These are phyloP conservation scores for Iguana delicatissima DNA, from an alignment of 2,797 vertebrate genomes.

Conservation along the genomic window DNA sequence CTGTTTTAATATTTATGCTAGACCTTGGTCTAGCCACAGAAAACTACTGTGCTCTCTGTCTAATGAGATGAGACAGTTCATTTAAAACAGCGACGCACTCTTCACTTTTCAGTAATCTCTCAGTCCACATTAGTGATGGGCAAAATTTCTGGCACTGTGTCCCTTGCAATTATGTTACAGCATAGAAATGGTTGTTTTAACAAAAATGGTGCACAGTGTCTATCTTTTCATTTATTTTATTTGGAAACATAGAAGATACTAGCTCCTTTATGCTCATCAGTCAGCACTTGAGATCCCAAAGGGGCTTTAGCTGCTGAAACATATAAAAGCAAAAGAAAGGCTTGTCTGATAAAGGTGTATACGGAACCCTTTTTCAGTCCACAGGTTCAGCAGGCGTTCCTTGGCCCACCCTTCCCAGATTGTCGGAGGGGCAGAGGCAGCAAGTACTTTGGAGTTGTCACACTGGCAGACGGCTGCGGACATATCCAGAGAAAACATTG, in stretches of 20 bases:
- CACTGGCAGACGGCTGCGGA: too few relatives aligned
- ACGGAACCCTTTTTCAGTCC: background rate
- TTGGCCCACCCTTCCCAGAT: too few relatives aligned
- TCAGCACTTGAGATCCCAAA: background rate
- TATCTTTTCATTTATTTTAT: background rate
- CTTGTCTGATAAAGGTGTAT: background rate
- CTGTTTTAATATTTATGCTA: background rate
- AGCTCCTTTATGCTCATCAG: background rate
- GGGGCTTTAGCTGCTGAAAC: background rate
- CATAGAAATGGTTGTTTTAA: background rate
- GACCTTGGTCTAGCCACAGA: background rate
- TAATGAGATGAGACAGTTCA: conserved; percentile 1
- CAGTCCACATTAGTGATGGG: background rate
- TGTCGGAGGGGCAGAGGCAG: too few relatives aligned
- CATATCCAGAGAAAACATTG: too few relatives aligned
- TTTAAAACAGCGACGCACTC: background rate
- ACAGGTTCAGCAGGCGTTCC: too few relatives aligned
- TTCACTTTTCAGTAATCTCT: background rate
- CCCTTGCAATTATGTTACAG: background rate
- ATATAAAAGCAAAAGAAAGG: background rate
- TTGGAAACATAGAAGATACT: background rate
- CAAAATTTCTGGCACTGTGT: background rate
- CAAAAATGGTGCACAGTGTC: background rate
- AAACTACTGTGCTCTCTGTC: background rate
- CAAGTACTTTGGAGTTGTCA: too few relatives aligned